A percentile compares a stretch with the other conserved stretches of the same genome.
Conservation (phyloP, 2,113 vertebrate species). For the Tor tambroides region DNA sequence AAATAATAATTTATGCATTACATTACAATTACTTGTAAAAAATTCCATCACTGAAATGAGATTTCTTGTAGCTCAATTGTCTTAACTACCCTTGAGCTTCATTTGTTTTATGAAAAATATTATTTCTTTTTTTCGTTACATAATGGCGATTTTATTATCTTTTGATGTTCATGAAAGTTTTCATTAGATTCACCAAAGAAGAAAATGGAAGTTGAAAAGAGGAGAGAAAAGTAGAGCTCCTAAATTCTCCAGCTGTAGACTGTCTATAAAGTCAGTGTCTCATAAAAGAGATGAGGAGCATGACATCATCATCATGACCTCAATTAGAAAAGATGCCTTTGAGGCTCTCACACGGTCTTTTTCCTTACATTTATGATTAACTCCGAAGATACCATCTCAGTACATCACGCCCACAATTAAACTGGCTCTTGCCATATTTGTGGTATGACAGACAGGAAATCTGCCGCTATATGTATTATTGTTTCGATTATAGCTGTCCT, state of each 20-base stretch:
- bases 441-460: not conserved
- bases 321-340: constrained; percentile 30
- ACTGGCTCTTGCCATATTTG: not conserved
- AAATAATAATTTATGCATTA: no score
- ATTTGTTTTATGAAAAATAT: no score
- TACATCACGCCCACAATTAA: constrained; percentile 9
- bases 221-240: not conserved
- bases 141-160: not conserved
- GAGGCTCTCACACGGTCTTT: not conserved
- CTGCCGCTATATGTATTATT: not conserved
- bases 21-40: no score
- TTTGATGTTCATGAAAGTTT: not conserved
- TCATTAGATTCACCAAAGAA: not conserved
- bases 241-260: constrained; percentile 38
- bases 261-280: constrained; percentile 33
- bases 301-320: constrained; percentile 51
- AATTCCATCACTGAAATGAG: no score
- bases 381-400: constrained; percentile 7
- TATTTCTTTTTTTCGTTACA: not conserved
- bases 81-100: no score
- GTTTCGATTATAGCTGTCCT: not conserved
- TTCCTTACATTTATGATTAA: not conserved
- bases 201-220: not conserved
- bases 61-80: no score
- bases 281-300: constrained; percentile 25